Evolutionary conservation across 2,797 vertebrate species (phyloP).

Genomic region (Liparis tanakae): DNA sequence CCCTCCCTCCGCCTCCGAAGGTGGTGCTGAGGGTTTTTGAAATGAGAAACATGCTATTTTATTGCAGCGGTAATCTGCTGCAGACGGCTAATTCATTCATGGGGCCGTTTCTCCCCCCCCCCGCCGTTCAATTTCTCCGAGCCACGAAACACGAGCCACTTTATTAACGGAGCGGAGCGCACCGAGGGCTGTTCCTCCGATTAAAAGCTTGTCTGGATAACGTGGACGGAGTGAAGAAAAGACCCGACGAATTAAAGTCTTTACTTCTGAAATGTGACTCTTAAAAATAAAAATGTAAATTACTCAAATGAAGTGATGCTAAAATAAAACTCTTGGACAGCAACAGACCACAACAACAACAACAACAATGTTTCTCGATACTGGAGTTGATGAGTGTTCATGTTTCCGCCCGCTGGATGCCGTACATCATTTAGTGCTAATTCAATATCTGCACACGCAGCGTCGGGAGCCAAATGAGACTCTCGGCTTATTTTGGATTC

Average conservation of each 20-base stretch:
- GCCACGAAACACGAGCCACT: slow-evolving; percentile 63
- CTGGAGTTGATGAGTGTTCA: slow-evolving; percentile 6
- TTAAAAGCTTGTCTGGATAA: slow-evolving; percentile 68
- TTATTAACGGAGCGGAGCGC: slow-evolving; percentile 63
- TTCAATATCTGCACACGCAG: slow-evolving; percentile 3
- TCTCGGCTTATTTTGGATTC: neutral
- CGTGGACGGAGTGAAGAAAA: slow-evolving; percentile 51
- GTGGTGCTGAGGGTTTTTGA: slow-evolving; percentile 51
- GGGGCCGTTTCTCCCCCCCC: slow-evolving; percentile 55
- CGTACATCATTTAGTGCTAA: slow-evolving; percentile 29
- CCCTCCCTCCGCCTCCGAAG: slow-evolving; percentile 36
- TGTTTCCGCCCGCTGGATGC: slow-evolving; percentile 13
- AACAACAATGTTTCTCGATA: slow-evolving; percentile 8
- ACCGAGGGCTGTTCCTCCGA: slow-evolving; percentile 51
- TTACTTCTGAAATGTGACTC: slow-evolving; percentile 39
- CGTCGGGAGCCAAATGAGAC: neutral
- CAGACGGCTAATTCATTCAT: slow-evolving; percentile 78
- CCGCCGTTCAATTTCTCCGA: slow-evolving; percentile 64
- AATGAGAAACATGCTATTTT: slow-evolving; percentile 63
- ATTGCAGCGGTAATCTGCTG: slow-evolving; percentile 73
- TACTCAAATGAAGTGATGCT: slow-evolving; percentile 40
- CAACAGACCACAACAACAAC: too few species aligned
- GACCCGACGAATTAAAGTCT: slow-evolving; percentile 54
- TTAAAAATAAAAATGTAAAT: slow-evolving; percentile 26
- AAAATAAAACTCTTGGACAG: slow-evolving; percentile 23